A percentile compares a stretch with the other conserved stretches of the same genome.
Evolutionary conservation across 2,113 vertebrate genomes (phyloP).

Genomic region (Apteryx owenii): DNA sequence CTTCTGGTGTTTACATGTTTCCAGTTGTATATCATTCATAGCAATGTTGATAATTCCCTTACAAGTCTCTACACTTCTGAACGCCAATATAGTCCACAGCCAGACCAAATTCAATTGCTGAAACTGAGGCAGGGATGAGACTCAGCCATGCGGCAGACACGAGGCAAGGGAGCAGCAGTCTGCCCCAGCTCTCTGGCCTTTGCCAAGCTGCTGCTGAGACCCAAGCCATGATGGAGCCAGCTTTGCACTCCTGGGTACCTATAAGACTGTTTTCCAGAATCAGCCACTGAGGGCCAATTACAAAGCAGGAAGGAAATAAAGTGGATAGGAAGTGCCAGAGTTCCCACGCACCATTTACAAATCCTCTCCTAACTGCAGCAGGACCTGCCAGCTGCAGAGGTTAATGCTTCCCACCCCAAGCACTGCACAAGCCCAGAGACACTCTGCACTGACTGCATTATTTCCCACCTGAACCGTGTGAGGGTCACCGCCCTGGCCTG

Average conservation of each 20-base stretch:
- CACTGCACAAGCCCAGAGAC: too few relatives aligned
- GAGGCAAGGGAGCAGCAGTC: not conserved
- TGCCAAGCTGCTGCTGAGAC: not conserved
- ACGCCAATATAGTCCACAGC: rapidly evolving
- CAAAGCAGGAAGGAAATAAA: not conserved
- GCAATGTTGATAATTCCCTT: not conserved
- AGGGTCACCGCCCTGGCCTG: too few relatives aligned
- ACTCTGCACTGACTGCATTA: too few relatives aligned
- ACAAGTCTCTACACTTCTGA: not conserved
- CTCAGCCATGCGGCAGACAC: too few relatives aligned
- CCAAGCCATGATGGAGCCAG: not conserved
- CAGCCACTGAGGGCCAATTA: rapidly evolving
- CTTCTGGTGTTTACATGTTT: not conserved
- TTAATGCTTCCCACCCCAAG: too few relatives aligned
- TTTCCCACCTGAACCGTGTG: too few relatives aligned
- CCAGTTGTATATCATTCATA: rapidly evolving
- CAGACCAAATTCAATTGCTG: not conserved
- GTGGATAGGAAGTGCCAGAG: not conserved
- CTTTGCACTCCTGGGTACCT: rapidly evolving
- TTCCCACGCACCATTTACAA: not conserved
- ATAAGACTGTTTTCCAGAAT: not conserved
- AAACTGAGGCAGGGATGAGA: rapidly evolving
- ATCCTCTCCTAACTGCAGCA: not conserved
- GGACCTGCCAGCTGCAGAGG: not conserved
- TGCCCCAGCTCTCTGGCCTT: not conserved